These are phyloP conservation scores for Sphinx pinastri DNA, from an alignment of 2,888 invertebrate species.

Conservation along the genomic window DNA sequence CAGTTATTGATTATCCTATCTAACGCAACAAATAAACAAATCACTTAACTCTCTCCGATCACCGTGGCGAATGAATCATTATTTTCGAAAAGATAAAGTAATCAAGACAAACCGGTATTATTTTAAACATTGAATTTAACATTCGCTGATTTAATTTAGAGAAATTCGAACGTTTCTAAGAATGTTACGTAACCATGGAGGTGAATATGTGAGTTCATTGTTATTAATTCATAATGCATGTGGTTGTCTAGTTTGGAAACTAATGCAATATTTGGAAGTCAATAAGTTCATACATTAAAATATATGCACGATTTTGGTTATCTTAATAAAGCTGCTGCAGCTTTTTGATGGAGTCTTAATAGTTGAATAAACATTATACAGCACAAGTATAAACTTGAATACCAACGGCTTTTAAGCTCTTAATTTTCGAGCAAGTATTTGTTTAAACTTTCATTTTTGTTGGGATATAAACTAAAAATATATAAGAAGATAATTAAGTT, in stretches of 20 bases:
- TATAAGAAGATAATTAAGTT: too few species aligned
- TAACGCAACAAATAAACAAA: background rate
- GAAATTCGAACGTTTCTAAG: constrained; percentile 4
- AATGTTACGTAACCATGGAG: background rate
- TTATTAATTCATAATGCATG: background rate
- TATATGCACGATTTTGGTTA: background rate
- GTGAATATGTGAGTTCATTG: constrained; percentile 4
- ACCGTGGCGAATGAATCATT: constrained; percentile 1
- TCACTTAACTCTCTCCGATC: constrained; percentile 4
- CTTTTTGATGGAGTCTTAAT: too few species aligned
- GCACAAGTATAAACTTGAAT: too few species aligned
- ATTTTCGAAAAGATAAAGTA: background rate
- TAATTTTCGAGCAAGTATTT: too few species aligned
- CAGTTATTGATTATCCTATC: background rate
- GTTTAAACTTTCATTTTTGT: too few species aligned
- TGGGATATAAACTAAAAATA: too few species aligned
- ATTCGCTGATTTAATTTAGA: background rate
- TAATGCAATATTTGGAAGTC: background rate
- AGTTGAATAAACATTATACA: too few species aligned
- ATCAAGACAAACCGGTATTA: background rate
- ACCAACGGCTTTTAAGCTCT: too few species aligned
- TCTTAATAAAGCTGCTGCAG: background rate
- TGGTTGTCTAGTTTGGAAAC: background rate
- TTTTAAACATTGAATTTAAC: background rate
- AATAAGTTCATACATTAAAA: background rate